phyloP scores from a whole-genome alignment of 2,113 vertebrate genomes.

The Actinemys pallida region DNA sequence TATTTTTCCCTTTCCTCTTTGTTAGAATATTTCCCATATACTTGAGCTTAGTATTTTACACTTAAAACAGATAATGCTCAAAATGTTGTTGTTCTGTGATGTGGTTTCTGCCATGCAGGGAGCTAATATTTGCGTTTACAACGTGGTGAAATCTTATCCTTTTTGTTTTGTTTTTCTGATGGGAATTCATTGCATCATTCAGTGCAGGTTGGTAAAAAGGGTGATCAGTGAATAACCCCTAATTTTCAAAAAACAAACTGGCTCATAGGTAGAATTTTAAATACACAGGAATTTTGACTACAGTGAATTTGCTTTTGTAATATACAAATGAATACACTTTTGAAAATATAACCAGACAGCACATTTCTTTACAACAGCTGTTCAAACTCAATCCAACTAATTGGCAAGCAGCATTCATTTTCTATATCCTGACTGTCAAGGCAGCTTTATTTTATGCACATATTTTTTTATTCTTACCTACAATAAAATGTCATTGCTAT shows the following conservation, averaged over 20 bases:
- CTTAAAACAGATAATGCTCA: background rate
- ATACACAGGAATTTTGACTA: background rate
- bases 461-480: background rate
- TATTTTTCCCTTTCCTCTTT: background rate
- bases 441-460: background rate
- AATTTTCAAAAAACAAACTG: background rate
- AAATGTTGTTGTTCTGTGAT: background rate
- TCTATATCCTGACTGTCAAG: background rate
- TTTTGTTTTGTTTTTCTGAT: background rate
- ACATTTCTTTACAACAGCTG: background rate
- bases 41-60: background rate
- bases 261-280: background rate
- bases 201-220: background rate
- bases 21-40: background rate
- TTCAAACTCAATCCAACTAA: background rate
- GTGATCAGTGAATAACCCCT: background rate
- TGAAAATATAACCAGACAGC: background rate
- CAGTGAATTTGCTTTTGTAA: background rate
- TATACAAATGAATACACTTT: background rate
- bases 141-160: background rate
- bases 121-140: background rate
- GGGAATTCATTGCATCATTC: background rate
- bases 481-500: slow-evolving; percentile 32
- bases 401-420: background rate
- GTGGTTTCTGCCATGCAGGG: background rate